Conservation (phyloP, 2,888 invertebrate species). For the Strigamia crassipes region DNA sequence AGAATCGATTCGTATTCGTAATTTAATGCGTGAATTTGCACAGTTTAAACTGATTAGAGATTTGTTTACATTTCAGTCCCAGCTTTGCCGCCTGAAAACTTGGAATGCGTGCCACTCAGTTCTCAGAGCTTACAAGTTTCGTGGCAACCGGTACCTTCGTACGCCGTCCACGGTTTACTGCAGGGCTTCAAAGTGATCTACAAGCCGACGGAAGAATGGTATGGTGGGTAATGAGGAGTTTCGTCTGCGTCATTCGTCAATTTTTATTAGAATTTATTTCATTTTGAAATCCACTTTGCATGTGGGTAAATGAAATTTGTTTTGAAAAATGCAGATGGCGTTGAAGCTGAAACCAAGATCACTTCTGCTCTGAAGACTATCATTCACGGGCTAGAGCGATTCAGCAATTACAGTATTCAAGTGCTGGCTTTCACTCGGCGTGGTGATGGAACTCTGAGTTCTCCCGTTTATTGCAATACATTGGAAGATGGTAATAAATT, state of each 20-base stretch:
- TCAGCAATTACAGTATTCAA: conserved; percentile 96
- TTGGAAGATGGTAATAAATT: conserved; percentile 82
- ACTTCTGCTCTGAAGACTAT: conserved; percentile 91
- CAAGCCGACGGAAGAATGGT: conserved; percentile 56
- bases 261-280: neutral
- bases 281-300: neutral
- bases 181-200: conserved; percentile 78
- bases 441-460: conserved; percentile 88
- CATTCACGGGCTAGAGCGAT: conserved; percentile 89
- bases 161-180: conserved; percentile 61
- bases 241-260: conserved; percentile 24
- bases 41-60: conserved; percentile 28
- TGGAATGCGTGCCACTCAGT: conserved; percentile 59
- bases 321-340: conserved; percentile 56
- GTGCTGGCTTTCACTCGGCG: conserved; percentile 92
- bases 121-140: conserved; percentile 59
- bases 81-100: conserved; percentile 59
- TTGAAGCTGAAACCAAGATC: conserved; percentile 77
- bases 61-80: conserved; percentile 58
- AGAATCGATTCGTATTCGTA: neutral
- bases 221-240: conserved; percentile 51
- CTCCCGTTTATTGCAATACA: conserved; percentile 88
- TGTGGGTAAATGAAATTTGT: neutral
- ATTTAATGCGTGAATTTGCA: conserved; percentile 22
- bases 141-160: conserved; percentile 60